Evolutionary conservation across 2,113 vertebrate genomes (phyloP), one percentile per base, ranked within the genome.

Genomic region (Strigops habroptila): DNA sequence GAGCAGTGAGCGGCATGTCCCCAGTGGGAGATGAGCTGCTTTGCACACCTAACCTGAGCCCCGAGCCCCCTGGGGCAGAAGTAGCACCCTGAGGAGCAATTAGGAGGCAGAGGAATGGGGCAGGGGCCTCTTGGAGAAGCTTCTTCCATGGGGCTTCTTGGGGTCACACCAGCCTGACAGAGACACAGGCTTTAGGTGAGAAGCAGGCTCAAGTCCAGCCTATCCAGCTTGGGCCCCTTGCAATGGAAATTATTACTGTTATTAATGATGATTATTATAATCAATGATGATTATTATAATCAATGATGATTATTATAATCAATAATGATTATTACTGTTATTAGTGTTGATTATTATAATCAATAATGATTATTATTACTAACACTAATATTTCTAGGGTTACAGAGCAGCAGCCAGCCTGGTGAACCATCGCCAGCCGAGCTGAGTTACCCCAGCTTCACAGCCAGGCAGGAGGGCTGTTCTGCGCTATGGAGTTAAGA

Each of bases 391-490:
- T 46, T n/a, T 30, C 41, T 10, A 25, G 53, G 25, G 35, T 35
- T 68, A 35, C 35, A 64, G 74, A 57, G 6, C 51, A 53, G 51
- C 52, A 67, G 59, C 49, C 64, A 48, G 22, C 21, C 52, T 31
- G 48, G 24, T 1, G 1, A 33, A 39, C 18, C 33, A 16, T 10
- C 1, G 0, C 13, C 37, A 69, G 65, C 19, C 0, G 0, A 65
- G 39, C 17, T 49, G 51, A 79, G 48, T 14, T 48, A 43, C 27
- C n/a, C 28, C 73, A 64, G 55, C 37, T 39, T 49, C 73, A 31
- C 53, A 35, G 18, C 8, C 0, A 0, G 57, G 28, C 63, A 18
- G 21, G 24, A 57, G 60, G 71, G 73, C 52, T 17, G 4, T 22
- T 37, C 23, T 77, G 27, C n/a, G 6, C 14, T 13, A 30, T 0